Evolutionary conservation across 2,113 vertebrate genomes (phyloP), one percentile per base, ranked within the genome.

Genomic region (Acanthisitta chloris): DNA sequence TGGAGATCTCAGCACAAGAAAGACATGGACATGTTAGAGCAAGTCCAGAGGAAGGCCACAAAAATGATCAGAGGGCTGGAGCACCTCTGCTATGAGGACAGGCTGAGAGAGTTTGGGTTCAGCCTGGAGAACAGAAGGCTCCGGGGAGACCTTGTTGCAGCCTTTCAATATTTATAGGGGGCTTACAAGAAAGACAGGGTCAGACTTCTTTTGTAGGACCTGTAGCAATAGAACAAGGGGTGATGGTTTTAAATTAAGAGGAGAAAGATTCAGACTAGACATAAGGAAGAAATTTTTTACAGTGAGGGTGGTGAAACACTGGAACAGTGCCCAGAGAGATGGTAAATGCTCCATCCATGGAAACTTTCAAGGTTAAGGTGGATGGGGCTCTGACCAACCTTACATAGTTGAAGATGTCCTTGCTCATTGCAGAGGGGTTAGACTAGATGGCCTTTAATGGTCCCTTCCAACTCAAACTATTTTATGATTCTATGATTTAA

Each of bases 171-270:
- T 10, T 28, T 73, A 36, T 2, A 54, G 9, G 8, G 20, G 11
- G 10, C 26, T 67, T 43, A 20, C 12, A 28, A 54, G 74, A 42
- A 61, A 54, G 34, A 2, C 28, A 19, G 26, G 21, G 5, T 38
- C 34, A 58, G 17, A 26, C 17, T 42, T 72, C 58, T 89, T 52
- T 54, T 42, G 24, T 6, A 48, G 40, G 10, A 4, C 8, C 12
- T 73, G 12, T 43, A 14, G 19, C 0, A 1, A 38, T 0, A 48
- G 26, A n/a, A 79, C 36, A 66, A 58, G 28, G 11, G 2, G 5
- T n/a, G 36, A 31, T 21, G 25, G 19, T 8, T 82, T 77, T 38
- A 74, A 79, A 65, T 15, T 38, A 34, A 78, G 73, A 11, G 17
- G 64, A 6, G 3, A 6, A 21, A 70, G 42, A 52, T 86, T 66